Conservation (phyloP, 2,888 invertebrate species). For the Epistrophella euchroma region DNA sequence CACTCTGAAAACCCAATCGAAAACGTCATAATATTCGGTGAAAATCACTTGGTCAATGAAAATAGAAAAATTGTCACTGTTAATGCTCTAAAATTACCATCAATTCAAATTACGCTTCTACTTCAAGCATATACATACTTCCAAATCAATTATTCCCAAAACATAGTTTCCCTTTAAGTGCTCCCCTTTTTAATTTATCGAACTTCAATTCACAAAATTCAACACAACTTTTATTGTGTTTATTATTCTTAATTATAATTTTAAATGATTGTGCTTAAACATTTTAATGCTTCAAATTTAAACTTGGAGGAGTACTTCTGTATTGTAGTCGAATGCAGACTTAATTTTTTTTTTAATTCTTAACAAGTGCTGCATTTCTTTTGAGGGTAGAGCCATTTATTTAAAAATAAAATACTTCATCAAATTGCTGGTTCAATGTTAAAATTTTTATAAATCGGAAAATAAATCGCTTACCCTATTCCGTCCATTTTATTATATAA, state of each 20-base stretch:
- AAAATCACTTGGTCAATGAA: no score
- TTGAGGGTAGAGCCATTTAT: constrained; percentile 57
- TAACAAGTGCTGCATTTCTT: constrained; percentile 50
- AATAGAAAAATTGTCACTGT: no score
- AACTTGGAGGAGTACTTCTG: constrained; percentile 14
- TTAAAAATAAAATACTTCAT: constrained; percentile 23
- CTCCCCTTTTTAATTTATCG: neutral
- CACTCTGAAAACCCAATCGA: no score
- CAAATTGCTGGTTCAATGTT: constrained; percentile 39
- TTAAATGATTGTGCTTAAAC: constrained; percentile 8
- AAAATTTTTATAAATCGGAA: constrained; percentile 19
- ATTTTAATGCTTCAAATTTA: neutral
- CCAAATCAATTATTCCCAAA: neutral
- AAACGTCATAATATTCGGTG: no score
- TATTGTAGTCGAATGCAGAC: constrained; percentile 46
- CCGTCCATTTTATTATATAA: constrained; percentile 71
- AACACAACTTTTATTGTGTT: constrained; percentile 25
- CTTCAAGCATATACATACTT: neutral
- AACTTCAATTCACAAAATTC: constrained; percentile 6
- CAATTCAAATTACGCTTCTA: neutral
- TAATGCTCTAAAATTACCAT: neutral
- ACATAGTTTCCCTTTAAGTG: neutral
- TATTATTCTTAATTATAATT: neutral
- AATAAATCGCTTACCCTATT: constrained; percentile 68
- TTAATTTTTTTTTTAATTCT: neutral